Conservation (phyloP, 2,797 vertebrate genomes). For the Takifugu ocellatus region DNA sequence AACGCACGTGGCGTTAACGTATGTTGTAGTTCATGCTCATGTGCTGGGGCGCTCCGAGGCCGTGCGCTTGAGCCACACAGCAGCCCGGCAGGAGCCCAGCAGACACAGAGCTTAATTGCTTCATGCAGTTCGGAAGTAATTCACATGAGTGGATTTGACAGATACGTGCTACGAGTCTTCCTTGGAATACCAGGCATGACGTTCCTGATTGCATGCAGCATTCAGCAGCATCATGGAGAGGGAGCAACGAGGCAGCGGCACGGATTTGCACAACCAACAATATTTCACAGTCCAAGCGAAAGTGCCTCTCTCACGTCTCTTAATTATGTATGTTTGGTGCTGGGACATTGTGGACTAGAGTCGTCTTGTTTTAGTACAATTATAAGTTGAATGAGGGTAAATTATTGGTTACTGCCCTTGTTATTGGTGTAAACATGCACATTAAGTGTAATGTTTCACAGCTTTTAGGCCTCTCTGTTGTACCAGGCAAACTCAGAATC, state of each 20-base stretch:
- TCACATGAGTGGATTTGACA: background rate
- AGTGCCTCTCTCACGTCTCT: background rate
- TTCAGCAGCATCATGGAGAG: too few relatives aligned
- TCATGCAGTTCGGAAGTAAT: background rate
- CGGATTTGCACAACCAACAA: too few relatives aligned
- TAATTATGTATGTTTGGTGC: background rate
- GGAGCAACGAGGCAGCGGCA: too few relatives aligned
- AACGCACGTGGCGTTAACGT: background rate
- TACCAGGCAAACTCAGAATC: too few relatives aligned
- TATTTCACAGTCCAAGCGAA: background rate
- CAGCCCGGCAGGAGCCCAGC: background rate
- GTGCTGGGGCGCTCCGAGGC: background rate
- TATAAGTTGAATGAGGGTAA: too few relatives aligned
- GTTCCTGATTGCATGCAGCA: too few relatives aligned
- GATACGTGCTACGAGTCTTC: background rate
- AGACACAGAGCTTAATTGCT: background rate
- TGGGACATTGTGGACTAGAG: background rate
- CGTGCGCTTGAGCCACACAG: background rate
- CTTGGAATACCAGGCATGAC: too few relatives aligned
- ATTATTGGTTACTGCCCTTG: too few relatives aligned
- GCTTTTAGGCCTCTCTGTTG: too few relatives aligned
- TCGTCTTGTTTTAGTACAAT: too few relatives aligned
- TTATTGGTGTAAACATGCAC: too few relatives aligned
- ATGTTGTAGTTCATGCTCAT: background rate
- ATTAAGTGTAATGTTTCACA: too few relatives aligned